Conservation (phyloP, 2,113 vertebrate species). For the Salvelinus namaycush region DNA sequence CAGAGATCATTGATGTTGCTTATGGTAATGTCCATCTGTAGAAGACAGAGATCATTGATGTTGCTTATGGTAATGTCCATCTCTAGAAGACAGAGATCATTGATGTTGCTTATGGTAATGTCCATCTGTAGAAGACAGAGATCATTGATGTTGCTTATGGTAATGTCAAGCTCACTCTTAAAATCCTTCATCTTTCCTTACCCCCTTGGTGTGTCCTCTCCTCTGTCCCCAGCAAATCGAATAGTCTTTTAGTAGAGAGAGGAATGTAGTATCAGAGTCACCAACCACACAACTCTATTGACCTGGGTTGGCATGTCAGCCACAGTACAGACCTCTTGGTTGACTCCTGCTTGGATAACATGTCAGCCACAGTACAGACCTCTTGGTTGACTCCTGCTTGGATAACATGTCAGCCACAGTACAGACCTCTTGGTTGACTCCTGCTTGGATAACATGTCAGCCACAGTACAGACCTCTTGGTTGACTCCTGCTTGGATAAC, state of each 20-base stretch:
- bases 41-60: neutral
- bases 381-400: constrained; percentile 15
- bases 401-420: too few relatives aligned
- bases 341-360: too few relatives aligned
- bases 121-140: too few relatives aligned
- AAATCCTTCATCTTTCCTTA: neutral
- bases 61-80: constrained; percentile 17
- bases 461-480: too few relatives aligned
- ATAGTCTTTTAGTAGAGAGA: constrained; percentile 47
- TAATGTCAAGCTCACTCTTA: neutral
- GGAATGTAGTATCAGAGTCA: constrained; percentile 51
- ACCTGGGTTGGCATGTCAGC: constrained; percentile 48
- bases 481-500: too few relatives aligned
- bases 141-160: constrained; percentile 17
- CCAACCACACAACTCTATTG: constrained; percentile 67
- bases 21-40: too few relatives aligned
- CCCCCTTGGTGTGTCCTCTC: constrained; percentile 14
- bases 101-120: constrained; percentile 24
- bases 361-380: constrained; percentile 58
- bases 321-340: constrained; percentile 63
- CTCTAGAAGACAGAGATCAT: too few relatives aligned
- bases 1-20: too few relatives aligned
- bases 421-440: too few relatives aligned
- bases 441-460: too few relatives aligned
- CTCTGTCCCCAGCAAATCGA: constrained; percentile 32